phyloP scores from a whole-genome alignment of 2,797 vertebrate species.

The Phaenicophaeus curvirostris region DNA sequence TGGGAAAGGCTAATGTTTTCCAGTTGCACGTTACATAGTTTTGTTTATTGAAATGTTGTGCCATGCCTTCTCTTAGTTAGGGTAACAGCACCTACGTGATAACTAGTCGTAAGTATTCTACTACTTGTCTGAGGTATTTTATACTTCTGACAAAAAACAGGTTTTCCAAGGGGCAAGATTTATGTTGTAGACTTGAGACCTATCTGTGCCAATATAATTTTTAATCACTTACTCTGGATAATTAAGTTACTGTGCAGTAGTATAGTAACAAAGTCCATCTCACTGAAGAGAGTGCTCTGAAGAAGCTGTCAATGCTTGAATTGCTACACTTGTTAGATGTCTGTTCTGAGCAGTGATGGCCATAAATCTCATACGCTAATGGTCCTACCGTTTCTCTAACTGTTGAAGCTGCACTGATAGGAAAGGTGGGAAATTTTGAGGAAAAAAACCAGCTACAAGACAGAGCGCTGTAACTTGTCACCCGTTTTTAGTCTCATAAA shows the following conservation, averaged over 20 bases:
- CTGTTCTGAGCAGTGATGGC: background rate
- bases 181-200: background rate
- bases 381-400: background rate
- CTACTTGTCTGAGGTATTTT: background rate
- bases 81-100: background rate
- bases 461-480: background rate
- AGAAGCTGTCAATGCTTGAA: background rate
- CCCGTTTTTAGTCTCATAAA: background rate
- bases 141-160: background rate
- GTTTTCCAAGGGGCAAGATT: background rate
- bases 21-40: background rate
- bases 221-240: background rate
- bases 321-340: background rate
- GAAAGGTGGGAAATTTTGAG: background rate
- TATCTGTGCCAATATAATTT: background rate
- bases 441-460: background rate
- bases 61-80: background rate
- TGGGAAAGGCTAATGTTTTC: background rate
- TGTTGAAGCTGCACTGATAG: background rate
- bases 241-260: background rate
- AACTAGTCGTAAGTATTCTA: background rate
- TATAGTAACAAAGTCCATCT: background rate
- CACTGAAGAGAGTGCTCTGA: background rate
- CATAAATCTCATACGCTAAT: background rate
- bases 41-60: background rate